Base-by-base conservation (phyloP, 2,888 invertebrate species). In the Cryptus armator region DNA sequence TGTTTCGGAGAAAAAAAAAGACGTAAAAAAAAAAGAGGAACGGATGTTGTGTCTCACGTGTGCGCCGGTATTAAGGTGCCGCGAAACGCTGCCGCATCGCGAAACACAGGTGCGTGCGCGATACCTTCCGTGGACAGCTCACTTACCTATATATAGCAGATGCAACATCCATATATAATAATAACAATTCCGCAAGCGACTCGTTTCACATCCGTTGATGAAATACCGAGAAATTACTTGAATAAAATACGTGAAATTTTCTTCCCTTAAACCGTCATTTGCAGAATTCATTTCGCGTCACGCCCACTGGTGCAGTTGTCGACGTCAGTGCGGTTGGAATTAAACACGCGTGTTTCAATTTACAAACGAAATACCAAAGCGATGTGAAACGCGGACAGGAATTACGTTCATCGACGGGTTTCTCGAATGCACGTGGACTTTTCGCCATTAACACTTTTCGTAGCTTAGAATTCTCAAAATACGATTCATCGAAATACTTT, bases 1-100 rank as follows among this genome's bases (percentile, higher is more conserved):
- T 85, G 87, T 83, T 87, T 87, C 87, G 86, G 56, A 64, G 87
- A 87, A 86, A 78, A 77, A 78, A 72, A 43, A 76, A 71, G 51
- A 64, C 46, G 77, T 77, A 12, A 72, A 83, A 59, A 53, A 29
- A 29, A 76, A 84, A 75, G 67, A 80, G 62, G 67, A 83, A 83
- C 87, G 87, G 87, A 87, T 86, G 84, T 85, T 75, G 70, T 78
- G 80, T 67, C 79, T 80, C 72, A 62, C 76, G 79, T 53, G 64
- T 79, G 29, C 44, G 51, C 19, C 24, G 64, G n/a, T 43, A 68
- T 16, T 43, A 67, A 48, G 62, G 48, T 64, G 43, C 75, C 75
- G 12, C 62, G 48, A 75, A 48, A 24, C n/a, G 6, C n/a, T 56
- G 56, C 72, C 24, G 19, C 4, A 29, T n/a, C 56, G 48, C 46